Percentiles rank a stretch among this genome's conserved stretches.
Evolutionary conservation across 2,797 vertebrate genomes (phyloP).

Genomic region (Hephaestus fuliginosus): DNA sequence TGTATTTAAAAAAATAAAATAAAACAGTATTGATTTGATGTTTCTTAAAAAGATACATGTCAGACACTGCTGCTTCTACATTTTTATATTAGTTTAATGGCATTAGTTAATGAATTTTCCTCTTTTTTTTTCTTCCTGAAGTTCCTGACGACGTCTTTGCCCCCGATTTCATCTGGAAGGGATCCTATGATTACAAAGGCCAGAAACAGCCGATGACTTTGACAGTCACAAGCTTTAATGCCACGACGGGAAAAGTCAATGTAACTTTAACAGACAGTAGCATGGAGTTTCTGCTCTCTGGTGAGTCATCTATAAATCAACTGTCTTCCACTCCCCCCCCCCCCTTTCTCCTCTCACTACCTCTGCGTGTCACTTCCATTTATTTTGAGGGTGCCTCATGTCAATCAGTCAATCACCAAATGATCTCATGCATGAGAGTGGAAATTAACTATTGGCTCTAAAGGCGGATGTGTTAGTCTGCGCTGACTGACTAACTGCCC

Average conservation of each 20-base stretch:
- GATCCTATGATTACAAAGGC: conserved; percentile 95
- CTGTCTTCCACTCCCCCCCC: conserved; percentile 54
- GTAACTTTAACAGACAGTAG: conserved; percentile 93
- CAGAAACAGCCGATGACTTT: conserved; percentile 96
- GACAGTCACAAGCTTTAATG: conserved; percentile 93
- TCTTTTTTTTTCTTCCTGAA: conserved; percentile 63
- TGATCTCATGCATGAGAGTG: conserved; percentile 79
- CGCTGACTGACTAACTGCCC: conserved; percentile 58
- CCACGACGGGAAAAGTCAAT: conserved; percentile 93
- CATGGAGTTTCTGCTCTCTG: conserved; percentile 94
- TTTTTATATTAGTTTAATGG: neutral
- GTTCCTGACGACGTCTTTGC: conserved; percentile 97
- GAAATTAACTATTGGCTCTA: conserved; percentile 78
- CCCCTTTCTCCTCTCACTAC: conserved; percentile 55
- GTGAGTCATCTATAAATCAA: conserved; percentile 85
- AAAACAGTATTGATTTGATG: conserved; percentile 3
- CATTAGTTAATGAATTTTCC: neutral
- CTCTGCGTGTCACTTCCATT: conserved; percentile 75
- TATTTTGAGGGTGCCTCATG: conserved; percentile 71
- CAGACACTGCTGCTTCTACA: neutral
- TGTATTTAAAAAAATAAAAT: neutral
- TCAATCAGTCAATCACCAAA: conserved; percentile 81
- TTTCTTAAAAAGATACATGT: neutral
- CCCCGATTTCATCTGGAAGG: conserved; percentile 97
- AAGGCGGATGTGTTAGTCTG: conserved; percentile 67